A percentile compares a stretch with the other conserved stretches of the same genome.
Conservation (phyloP, 2,888 invertebrate genomes). For the Onchidella celtica region DNA sequence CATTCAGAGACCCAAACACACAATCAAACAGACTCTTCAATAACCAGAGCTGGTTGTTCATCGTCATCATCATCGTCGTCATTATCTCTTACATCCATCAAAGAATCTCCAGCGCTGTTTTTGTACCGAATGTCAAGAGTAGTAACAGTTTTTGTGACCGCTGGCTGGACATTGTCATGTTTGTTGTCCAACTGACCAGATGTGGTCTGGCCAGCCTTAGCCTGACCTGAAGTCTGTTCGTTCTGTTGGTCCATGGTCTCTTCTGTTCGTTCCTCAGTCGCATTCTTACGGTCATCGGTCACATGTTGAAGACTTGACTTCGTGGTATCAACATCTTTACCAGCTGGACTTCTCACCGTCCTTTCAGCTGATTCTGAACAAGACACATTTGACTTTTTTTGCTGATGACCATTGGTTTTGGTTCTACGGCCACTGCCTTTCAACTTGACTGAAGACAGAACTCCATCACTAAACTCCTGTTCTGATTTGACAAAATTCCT, state of each 20-base stretch:
- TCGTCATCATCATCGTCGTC: slow-evolving; percentile 9
- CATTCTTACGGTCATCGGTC: background rate
- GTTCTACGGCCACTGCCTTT: no score
- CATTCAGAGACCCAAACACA: background rate
- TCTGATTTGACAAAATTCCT: background rate
- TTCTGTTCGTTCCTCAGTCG: no score
- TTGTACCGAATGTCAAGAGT: no score
- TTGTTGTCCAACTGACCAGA: background rate
- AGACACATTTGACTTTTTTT: background rate
- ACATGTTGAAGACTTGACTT: background rate
- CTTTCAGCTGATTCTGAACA: background rate
- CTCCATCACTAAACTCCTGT: background rate
- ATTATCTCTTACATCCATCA: background rate
- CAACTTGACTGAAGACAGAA: background rate
- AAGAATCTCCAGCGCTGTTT: no score
- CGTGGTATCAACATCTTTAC: background rate
- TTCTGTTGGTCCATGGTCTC: no score
- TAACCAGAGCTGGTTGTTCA: slow-evolving; percentile 12
- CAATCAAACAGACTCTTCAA: slow-evolving; percentile 5
- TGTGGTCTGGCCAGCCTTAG: background rate
- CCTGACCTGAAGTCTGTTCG: background rate
- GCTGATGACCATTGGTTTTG: no score
- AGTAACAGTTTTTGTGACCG: no score
- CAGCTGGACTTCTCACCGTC: background rate
- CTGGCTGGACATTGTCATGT: background rate